These are phyloP conservation scores for Drosophila robusta DNA, from an alignment of 2,888 invertebrate genomes.

Conservation along the genomic window DNA sequence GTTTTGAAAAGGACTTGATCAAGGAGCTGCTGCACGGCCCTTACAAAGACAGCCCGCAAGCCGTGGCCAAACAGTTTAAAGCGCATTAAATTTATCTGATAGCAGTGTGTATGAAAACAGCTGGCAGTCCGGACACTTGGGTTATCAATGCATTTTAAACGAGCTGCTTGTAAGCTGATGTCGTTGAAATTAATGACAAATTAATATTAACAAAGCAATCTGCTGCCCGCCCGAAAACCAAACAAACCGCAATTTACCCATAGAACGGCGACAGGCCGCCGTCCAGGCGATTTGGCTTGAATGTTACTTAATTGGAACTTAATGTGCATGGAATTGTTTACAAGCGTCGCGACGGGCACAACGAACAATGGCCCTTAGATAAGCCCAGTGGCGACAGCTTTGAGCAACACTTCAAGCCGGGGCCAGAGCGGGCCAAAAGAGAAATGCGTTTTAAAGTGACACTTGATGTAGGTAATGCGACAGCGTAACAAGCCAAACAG, in stretches of 20 bases:
- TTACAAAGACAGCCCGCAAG: slow-evolving; percentile 41
- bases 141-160: slow-evolving; percentile 80
- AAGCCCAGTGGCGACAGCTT: slow-evolving; percentile 65
- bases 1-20: slow-evolving; percentile 62
- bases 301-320: slow-evolving; percentile 78
- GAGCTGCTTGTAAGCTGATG: slow-evolving; percentile 68
- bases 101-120: slow-evolving; percentile 39
- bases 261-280: slow-evolving; percentile 19
- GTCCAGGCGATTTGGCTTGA: slow-evolving; percentile 59
- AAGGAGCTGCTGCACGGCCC: slow-evolving; percentile 32
- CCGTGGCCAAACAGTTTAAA: slow-evolving; percentile 76
- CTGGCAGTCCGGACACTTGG: slow-evolving; percentile 57
- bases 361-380: slow-evolving; percentile 49
- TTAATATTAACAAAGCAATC: slow-evolving; percentile 81
- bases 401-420: slow-evolving; percentile 64
- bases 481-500: slow-evolving; percentile 68
- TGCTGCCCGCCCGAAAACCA: slow-evolving; percentile 32
- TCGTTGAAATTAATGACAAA: slow-evolving; percentile 74
- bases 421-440: slow-evolving; percentile 42
- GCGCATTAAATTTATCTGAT: slow-evolving; percentile 78
- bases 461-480: slow-evolving; percentile 77
- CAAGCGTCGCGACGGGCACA: slow-evolving; percentile 38
- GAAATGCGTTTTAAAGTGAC: slow-evolving; percentile 81
- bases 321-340: slow-evolving; percentile 78
- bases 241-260: slow-evolving; percentile 50